phyloP scores from a whole-genome alignment of 2,113 vertebrate genomes.

The Channa argus region DNA sequence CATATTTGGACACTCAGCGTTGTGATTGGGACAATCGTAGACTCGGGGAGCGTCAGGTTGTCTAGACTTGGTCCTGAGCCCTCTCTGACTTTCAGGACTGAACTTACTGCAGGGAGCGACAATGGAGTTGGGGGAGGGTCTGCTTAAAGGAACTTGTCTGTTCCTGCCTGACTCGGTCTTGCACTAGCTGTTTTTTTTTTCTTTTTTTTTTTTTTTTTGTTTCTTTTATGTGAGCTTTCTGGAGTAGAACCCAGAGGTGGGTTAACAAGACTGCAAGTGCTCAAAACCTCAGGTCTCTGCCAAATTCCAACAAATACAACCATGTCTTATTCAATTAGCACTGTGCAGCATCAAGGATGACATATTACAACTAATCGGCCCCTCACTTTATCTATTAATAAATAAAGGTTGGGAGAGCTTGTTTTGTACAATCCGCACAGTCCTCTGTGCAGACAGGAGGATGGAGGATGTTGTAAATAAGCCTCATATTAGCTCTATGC shows the following conservation, averaged over 20 bases:
- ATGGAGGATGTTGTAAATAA: constrained; percentile 24
- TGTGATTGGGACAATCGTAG: constrained; percentile 75
- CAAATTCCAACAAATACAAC: constrained; percentile 63
- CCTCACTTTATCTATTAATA: constrained; percentile 1
- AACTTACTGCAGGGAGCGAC: constrained; percentile 30
- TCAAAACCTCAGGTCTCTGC: constrained; percentile 76
- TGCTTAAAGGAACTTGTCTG: constrained; percentile 25
- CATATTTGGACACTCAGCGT: constrained; percentile 58
- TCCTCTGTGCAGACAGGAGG: constrained; percentile 15
- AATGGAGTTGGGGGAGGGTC: not conserved
- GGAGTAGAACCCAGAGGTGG: constrained; percentile 44
- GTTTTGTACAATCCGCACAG: constrained; percentile 50
- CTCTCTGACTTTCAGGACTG: constrained; percentile 58
- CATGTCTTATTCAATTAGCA: constrained; percentile 73
- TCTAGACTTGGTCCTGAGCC: constrained; percentile 39
- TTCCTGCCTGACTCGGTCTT: constrained; percentile 65
- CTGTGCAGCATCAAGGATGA: constrained; percentile 62
- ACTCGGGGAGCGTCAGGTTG: constrained; percentile 38
- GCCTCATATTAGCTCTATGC: constrained; percentile 42
- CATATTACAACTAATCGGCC: constrained; percentile 19
- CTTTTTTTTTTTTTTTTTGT: constrained; percentile 39
- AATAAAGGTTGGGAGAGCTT: constrained; percentile 23
- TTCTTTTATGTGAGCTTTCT: constrained; percentile 38
- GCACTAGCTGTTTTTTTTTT: constrained; percentile 67
- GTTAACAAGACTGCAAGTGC: constrained; percentile 56